Evolutionary conservation across 2,113 vertebrate genomes (phyloP).

Genomic region (human (Homo sapiens)): GRCh38 chr3:193529501-193530000

Average conservation of each 20-base stretch:
- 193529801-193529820: background rate
- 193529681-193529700: background rate
- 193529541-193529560: background rate
- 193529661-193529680: background rate
- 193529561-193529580: background rate
- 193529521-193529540: background rate
- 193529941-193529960: background rate
- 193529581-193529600: background rate
- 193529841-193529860: background rate
- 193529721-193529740: background rate
- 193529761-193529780: background rate
- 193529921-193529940: background rate
- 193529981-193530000: background rate
- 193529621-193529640: background rate
- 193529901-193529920: background rate
- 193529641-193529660: background rate
- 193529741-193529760: background rate
- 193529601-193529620: background rate
- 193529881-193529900: background rate
- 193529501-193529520: background rate
- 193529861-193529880: background rate
- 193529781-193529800: conserved; percentile 28
- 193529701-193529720: conserved; percentile 9
- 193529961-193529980: background rate
- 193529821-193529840: background rate